Evolutionary conservation across 35 echinoderm and acorn worm species (phyloP).

Genomic region (Chiridota heheva): DNA sequence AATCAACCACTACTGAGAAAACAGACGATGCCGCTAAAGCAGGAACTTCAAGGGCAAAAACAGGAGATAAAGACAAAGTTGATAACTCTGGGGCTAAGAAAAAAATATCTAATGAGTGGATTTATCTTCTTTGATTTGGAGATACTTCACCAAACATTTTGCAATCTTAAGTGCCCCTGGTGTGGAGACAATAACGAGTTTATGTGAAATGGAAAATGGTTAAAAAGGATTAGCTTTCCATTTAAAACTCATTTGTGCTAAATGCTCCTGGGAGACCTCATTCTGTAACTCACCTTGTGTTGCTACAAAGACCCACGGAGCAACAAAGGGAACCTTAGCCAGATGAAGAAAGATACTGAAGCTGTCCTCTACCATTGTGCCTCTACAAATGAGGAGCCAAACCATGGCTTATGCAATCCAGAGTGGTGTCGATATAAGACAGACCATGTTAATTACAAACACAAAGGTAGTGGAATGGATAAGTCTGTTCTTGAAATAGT

Average conservation of each 20-base stretch:
- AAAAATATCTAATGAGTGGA: too few relatives aligned
- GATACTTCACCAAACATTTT: neutral
- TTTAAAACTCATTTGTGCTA: neutral
- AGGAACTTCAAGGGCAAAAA: too few relatives aligned
- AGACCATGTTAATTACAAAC: neutral
- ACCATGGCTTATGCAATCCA: constrained; percentile 5
- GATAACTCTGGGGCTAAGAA: too few relatives aligned
- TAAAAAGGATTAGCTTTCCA: constrained; percentile 3
- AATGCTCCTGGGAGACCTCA: constrained; percentile 9
- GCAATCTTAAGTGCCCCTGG: neutral
- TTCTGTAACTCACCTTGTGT: neutral
- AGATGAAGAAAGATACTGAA: neutral
- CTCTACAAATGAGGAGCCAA: constrained; percentile 5
- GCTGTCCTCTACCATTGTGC: constrained; percentile 21
- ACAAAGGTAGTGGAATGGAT: constrained; percentile 1
- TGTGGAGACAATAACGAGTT: neutral
- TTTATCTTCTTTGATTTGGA: neutral
- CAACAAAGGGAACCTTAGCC: neutral
- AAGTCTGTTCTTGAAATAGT: neutral
- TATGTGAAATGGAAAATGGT: neutral
- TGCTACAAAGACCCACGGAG: too few relatives aligned
- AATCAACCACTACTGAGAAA: too few relatives aligned
- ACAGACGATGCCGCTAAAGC: too few relatives aligned
- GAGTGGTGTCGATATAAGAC: neutral
- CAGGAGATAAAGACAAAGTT: too few relatives aligned